Percentiles rank a stretch among this genome's conserved stretches.
Evolutionary conservation across 1,140 invertebrate genomes (phyloP).

Genomic region (Laodelphax striatellus): DNA sequence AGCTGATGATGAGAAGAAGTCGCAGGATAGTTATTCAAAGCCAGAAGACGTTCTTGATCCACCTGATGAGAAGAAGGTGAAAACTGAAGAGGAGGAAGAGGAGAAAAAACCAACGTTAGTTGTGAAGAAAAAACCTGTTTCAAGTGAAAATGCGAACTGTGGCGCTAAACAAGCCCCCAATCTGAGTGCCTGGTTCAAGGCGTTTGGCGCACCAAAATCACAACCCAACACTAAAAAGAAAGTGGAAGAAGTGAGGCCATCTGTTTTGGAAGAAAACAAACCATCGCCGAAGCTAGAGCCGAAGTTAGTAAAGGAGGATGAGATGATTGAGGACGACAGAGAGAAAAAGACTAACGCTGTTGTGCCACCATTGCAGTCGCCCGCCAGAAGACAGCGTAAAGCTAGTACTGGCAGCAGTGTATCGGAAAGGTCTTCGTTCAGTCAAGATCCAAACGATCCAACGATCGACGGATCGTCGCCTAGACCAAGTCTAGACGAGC

Average conservation of each 20-base stretch:
- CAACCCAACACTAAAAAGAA: slow-evolving; percentile 27
- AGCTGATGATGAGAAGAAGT: slow-evolving; percentile 10
- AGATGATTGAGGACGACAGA: slow-evolving; percentile 18
- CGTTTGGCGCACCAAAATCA: slow-evolving; percentile 67
- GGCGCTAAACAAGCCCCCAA: slow-evolving; percentile 63
- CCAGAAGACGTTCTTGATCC: slow-evolving; percentile 17
- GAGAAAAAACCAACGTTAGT: slow-evolving; percentile 18
- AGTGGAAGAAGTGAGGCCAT: slow-evolving; percentile 16
- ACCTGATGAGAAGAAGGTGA: slow-evolving; percentile 17
- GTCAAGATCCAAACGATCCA: slow-evolving; percentile 50
- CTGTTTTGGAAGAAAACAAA: slow-evolving; percentile 9
- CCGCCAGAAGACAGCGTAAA: slow-evolving; percentile 41
- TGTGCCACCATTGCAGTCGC: slow-evolving; percentile 26
- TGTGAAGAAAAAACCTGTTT: too few relatives aligned
- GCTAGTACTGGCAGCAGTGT: slow-evolving; percentile 59
- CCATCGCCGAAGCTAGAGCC: slow-evolving; percentile 1
- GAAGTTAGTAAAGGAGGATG: slow-evolving; percentile 12
- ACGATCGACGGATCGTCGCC: slow-evolving; percentile 38
- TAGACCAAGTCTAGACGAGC: slow-evolving; percentile 45
- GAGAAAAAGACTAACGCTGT: slow-evolving; percentile 23
- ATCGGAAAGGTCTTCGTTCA: slow-evolving; percentile 60
- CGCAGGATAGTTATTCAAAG: slow-evolving; percentile 21
- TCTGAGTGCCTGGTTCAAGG: slow-evolving; percentile 81
- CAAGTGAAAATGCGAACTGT: slow-evolving; percentile 26
- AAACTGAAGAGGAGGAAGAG: slow-evolving; percentile 16